Evolutionary conservation across 2,113 vertebrate species (phyloP), one percentile per base, ranked within the genome.

Genomic region (Vulpes ferrilata): DNA sequence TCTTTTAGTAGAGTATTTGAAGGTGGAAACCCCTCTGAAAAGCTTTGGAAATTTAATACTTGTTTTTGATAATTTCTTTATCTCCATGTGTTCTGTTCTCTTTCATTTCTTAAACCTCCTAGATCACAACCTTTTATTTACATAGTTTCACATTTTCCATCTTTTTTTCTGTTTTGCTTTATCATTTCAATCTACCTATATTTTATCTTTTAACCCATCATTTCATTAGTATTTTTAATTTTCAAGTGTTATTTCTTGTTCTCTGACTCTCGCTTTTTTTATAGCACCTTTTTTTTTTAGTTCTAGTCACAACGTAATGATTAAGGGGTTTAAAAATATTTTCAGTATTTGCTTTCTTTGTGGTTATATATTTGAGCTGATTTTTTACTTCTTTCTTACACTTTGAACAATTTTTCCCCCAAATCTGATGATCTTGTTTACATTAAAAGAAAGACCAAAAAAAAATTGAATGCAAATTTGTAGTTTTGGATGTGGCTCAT

Each of bases 111-210:
- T 94, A 59, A 93, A 48, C 48, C 30, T 73, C 17, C 15, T 30
- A n/a, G 13, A 65, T 59, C 19, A 73, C 62, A 80, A 60, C 10
- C 6, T 96, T 79, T 65, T 85, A 85, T 71, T 96, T 65, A 64
- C 48, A n/a, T 57, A 53, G 25, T 64, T 85, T 96, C 27, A 30
- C 7, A 79, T 1, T 93, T 90, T 73, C 3, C 22, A 43, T 60
- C 38, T n/a, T 93, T 90, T 93, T 35, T 32, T 93, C 69, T 30
- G 32, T 79, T 96, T 65, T 92, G 43, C 30, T 91, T 59, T 43
- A 43, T 80, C 9, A 78, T 82, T 90, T 80, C n/a, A 60, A 57
- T 88, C 57, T 53, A 59, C 17, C 23, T 48, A 6, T 35, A 62
- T 55, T 71, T 76, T 93, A 64, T 85, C 20, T 92, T 59, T 57